phyloP scores from a whole-genome alignment of 1,140 invertebrate genomes.

The Globodera rostochiensis region DNA sequence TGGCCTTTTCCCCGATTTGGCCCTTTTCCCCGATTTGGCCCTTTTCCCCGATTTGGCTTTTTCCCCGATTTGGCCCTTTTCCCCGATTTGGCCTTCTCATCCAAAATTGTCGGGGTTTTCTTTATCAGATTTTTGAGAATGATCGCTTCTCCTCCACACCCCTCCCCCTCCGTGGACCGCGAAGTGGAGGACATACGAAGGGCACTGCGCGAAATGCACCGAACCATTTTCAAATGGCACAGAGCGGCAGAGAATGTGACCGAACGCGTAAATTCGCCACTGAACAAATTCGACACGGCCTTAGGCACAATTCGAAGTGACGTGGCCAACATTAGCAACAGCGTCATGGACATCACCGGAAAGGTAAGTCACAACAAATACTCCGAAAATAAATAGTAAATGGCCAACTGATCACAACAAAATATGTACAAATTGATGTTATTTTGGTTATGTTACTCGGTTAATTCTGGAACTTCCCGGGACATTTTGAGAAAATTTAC shows the following conservation, averaged over 20 bases:
- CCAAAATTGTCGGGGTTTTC: background rate
- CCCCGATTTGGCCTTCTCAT: background rate
- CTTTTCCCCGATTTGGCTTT: no score
- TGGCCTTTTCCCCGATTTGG: background rate
- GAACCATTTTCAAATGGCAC: background rate
- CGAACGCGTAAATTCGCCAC: background rate
- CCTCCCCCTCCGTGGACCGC: background rate
- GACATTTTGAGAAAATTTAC: no score
- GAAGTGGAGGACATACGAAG: slow-evolving; percentile 1
- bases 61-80: no score
- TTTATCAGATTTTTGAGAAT: background rate
- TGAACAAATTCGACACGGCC: background rate
- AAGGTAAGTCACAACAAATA: background rate
- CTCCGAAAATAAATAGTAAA: background rate
- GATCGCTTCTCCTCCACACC: background rate
- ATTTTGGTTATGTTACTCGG: no score
- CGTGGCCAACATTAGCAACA: background rate
- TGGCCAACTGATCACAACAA: background rate
- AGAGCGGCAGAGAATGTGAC: background rate
- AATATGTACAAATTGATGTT: no score
- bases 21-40: no score
- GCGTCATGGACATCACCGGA: background rate
- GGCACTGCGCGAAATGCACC: slow-evolving; percentile 2
- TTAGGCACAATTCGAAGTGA: background rate
- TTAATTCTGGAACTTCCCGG: no score